These are phyloP conservation scores for Salmo trutta DNA, from an alignment of 2,797 vertebrate genomes.

Conservation along the genomic window DNA sequence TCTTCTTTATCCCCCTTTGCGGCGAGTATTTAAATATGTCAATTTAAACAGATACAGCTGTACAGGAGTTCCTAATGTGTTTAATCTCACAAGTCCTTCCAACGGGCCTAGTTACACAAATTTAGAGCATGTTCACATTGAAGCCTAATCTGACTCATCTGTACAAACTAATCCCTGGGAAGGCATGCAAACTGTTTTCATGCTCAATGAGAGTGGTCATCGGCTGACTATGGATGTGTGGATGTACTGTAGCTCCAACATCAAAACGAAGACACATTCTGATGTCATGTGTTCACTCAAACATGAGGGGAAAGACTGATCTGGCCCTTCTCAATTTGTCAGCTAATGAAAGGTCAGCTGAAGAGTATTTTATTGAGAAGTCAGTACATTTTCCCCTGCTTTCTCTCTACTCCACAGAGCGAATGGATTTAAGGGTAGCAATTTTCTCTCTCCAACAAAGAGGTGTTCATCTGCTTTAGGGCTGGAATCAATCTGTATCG, in stretches of 20 bases:
- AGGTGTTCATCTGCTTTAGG: constrained; percentile 20
- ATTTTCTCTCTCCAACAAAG: constrained; percentile 10
- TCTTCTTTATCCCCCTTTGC: not conserved
- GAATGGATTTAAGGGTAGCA: not conserved
- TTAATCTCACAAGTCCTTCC: not conserved
- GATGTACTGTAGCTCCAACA: not conserved
- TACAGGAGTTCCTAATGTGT: constrained; percentile 4
- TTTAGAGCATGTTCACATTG: constrained; percentile 4
- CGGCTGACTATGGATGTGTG: constrained; percentile 4
- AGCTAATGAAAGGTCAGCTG: constrained; percentile 25
- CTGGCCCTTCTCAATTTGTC: constrained; percentile 10
- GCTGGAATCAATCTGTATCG: not conserved
- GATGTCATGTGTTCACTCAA: constrained; percentile 7
- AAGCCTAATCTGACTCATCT: constrained; percentile 18
- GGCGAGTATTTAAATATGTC: constrained; percentile 4
- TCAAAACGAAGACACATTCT: constrained; percentile 19
- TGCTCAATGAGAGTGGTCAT: not conserved
- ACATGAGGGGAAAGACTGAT: not conserved
- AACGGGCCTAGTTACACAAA: not conserved
- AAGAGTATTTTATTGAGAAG: constrained; percentile 1
- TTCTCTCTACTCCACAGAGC: not conserved
- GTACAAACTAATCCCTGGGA: constrained; percentile 6
- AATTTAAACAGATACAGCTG: constrained; percentile 20
- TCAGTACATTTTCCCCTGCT: constrained; percentile 12
- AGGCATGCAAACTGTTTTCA: constrained; percentile 15